phyloP scores from a whole-genome alignment of 2,797 vertebrate genomes.

The Parambassis ranga region DNA sequence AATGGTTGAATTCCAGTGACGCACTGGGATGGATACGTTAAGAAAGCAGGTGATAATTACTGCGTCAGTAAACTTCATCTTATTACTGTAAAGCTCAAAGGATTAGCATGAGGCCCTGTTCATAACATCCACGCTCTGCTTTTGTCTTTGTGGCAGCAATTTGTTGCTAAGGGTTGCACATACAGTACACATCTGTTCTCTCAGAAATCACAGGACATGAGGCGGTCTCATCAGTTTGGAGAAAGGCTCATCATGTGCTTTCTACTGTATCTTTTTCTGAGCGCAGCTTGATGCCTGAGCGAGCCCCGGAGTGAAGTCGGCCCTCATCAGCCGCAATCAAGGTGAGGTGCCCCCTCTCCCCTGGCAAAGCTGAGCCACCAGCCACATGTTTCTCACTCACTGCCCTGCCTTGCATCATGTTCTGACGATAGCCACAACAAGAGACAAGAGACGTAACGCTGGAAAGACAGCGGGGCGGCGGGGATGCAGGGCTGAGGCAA shows the following conservation, averaged over 20 bases:
- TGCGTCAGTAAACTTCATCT: neutral
- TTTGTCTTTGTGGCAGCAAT: slow-evolving; percentile 13
- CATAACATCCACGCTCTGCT: slow-evolving; percentile 8
- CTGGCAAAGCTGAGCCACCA: slow-evolving; percentile 57
- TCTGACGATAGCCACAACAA: slow-evolving; percentile 79
- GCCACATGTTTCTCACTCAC: slow-evolving; percentile 75
- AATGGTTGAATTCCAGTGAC: slow-evolving; percentile 41
- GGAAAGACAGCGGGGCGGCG: slow-evolving; percentile 46
- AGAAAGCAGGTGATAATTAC: slow-evolving; percentile 34
- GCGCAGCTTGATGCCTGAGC: slow-evolving; percentile 15
- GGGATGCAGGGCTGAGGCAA: slow-evolving; percentile 59
- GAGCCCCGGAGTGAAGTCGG: slow-evolving; percentile 58
- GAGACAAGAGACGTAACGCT: slow-evolving; percentile 61
- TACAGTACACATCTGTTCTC: neutral
- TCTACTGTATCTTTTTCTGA: slow-evolving; percentile 6
- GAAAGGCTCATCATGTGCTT: slow-evolving; percentile 22
- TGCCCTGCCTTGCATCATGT: slow-evolving; percentile 79
- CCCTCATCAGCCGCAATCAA: slow-evolving; percentile 67
- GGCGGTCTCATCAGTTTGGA: slow-evolving; percentile 22
- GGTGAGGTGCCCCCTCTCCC: slow-evolving; percentile 65
- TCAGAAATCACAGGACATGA: slow-evolving; percentile 23
- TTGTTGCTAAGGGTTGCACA: slow-evolving; percentile 39
- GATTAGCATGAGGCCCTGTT: neutral
- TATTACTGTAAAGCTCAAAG: neutral
- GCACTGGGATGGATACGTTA: slow-evolving; percentile 39